Conservation (phyloP, 1,140 invertebrate species). For the Manduca sexta region DNA sequence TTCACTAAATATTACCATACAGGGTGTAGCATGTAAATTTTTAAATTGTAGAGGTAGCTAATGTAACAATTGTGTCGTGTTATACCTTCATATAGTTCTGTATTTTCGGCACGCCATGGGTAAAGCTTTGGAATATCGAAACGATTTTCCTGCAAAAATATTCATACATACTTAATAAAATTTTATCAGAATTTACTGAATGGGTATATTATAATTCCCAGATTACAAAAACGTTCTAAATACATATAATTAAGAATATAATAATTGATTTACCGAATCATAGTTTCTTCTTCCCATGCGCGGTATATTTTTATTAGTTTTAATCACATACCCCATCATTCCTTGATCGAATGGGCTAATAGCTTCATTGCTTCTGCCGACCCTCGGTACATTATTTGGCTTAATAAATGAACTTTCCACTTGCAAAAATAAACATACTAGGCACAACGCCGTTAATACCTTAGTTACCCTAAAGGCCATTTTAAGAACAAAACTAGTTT, state of each 20-base stretch:
- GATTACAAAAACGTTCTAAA: too few species aligned
- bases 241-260: too few species aligned
- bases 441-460: conserved; percentile 34
- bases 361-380: conserved; percentile 59
- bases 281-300: conserved; percentile 61
- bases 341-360: conserved; percentile 47
- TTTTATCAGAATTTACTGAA: too few species aligned
- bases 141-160: conserved; percentile 50
- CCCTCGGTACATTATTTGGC: conserved; percentile 60
- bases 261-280: conserved; percentile 45
- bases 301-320: conserved; percentile 63
- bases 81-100: conserved; percentile 40
- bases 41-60: too few species aligned
- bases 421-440: conserved; percentile 35
- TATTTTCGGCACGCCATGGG: conserved; percentile 31
- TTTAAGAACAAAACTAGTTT: conserved; percentile 27
- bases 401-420: conserved; percentile 58
- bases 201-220: too few species aligned
- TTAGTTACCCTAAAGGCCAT: conserved; percentile 38
- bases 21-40: too few species aligned
- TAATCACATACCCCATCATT: conserved; percentile 60
- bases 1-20: too few species aligned
- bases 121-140: conserved; percentile 61
- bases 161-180: too few species aligned
- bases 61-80: too few species aligned